Evolutionary conservation across 2,888 invertebrate species (phyloP).

Genomic region (Halocaridina rubra): DNA sequence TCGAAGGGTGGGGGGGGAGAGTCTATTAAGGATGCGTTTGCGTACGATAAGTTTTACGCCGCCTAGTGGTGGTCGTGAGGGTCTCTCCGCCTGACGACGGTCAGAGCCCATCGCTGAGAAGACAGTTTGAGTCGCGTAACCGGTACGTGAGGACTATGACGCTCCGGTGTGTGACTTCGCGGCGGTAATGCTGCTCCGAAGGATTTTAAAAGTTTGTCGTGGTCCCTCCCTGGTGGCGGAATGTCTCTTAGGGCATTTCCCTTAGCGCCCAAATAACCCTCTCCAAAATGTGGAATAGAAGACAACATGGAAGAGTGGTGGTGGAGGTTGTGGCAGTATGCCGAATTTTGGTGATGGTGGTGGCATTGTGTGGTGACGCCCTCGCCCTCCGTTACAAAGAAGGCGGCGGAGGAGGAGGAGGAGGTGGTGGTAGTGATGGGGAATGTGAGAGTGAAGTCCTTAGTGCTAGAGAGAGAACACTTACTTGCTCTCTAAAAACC

Average conservation of each 20-base stretch:
- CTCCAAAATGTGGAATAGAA: conserved; percentile 35
- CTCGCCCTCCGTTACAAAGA: not conserved
- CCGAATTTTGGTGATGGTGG: conserved; percentile 11
- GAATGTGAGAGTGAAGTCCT: conserved; percentile 38
- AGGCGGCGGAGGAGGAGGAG: too few relatives aligned
- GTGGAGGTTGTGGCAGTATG: conserved; percentile 26
- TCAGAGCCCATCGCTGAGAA: conserved; percentile 4
- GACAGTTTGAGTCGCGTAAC: conserved; percentile 37
- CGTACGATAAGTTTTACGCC: conserved; percentile 39
- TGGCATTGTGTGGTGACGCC: conserved; percentile 5
- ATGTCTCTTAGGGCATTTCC: conserved; percentile 46
- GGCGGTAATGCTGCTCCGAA: conserved; percentile 54
- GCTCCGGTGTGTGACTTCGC: conserved; percentile 10
- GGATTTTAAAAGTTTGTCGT: conserved; percentile 18
- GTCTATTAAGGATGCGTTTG: not conserved
- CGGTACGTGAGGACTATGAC: conserved; percentile 35
- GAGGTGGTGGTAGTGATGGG: too few relatives aligned
- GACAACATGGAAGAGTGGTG: conserved; percentile 30
- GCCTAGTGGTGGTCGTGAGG: not conserved
- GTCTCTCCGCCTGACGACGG: not conserved
- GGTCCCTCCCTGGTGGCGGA: conserved; percentile 45
- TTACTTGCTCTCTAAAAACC: conserved; percentile 43
- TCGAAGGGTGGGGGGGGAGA: not conserved
- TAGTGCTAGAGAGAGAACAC: conserved; percentile 30
- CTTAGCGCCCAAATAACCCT: conserved; percentile 32